Evolutionary conservation across 2,113 vertebrate species (phyloP).

Genomic region (Trichechus manatus): DNA sequence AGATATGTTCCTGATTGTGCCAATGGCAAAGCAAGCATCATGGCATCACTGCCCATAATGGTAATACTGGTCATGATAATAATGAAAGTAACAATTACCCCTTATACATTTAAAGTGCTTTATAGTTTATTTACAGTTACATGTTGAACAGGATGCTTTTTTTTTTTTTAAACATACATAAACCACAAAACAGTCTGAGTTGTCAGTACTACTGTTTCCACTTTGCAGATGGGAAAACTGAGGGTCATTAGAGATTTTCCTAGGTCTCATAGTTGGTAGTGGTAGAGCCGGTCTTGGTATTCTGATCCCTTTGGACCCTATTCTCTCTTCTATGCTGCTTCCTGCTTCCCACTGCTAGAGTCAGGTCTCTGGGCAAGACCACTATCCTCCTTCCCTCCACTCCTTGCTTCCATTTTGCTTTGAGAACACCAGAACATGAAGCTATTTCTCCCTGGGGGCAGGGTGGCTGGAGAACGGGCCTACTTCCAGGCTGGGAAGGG

Average conservation of each 20-base stretch:
- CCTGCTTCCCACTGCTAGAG: background rate
- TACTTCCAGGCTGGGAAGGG: background rate
- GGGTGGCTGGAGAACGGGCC: background rate
- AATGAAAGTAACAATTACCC: background rate
- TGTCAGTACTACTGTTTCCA: background rate
- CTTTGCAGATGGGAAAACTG: background rate
- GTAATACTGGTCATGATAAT: too few species aligned
- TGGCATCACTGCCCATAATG: background rate
- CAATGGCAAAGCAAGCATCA: background rate
- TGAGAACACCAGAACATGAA: background rate
- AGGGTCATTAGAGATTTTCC: background rate
- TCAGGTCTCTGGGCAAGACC: background rate
- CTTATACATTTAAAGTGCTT: background rate
- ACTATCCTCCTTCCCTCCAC: accelerated
- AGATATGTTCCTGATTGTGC: background rate
- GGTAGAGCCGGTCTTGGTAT: background rate
- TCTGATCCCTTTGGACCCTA: background rate
- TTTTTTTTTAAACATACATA: background rate
- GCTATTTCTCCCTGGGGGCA: background rate
- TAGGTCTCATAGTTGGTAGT: too few species aligned
- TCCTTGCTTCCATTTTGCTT: background rate
- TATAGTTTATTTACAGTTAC: background rate
- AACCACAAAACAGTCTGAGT: background rate
- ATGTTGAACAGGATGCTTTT: background rate
- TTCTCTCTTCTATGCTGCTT: too few species aligned